Percentiles rank a stretch among this genome's conserved stretches.
Evolutionary conservation across 2,113 vertebrate genomes (phyloP).

Genomic region (Erythrolamprus reginae): DNA sequence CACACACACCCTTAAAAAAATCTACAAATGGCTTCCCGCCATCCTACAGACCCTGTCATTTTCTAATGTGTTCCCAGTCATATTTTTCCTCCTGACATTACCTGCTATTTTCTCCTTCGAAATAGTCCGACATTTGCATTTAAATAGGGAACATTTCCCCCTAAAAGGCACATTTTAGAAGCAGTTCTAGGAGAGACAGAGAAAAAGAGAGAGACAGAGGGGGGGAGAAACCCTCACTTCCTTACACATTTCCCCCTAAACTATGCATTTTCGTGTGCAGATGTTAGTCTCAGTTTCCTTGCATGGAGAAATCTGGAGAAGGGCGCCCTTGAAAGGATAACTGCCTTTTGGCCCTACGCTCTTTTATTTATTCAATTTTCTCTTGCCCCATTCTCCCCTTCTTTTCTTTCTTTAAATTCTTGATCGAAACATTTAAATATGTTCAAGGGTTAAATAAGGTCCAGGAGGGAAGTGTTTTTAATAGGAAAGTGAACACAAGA

Average conservation of each 20-base stretch:
- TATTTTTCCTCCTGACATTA: background rate
- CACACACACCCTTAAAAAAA: no score
- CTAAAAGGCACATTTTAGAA: background rate
- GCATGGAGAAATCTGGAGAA: background rate
- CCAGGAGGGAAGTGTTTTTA: no score
- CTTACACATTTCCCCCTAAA: background rate
- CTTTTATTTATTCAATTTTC: no score
- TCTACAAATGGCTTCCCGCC: background rate
- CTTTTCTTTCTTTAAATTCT: no score
- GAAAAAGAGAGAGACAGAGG: no score
- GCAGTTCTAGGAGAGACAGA: background rate
- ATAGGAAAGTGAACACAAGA: no score
- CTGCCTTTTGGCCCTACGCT: background rate
- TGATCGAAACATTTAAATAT: no score
- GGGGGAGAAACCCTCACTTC: background rate
- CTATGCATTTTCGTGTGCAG: background rate
- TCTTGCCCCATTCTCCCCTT: no score
- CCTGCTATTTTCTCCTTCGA: background rate
- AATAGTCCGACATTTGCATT: background rate
- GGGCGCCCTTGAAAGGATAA: background rate
- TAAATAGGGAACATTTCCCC: background rate
- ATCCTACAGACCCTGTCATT: background rate
- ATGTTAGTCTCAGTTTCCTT: no score
- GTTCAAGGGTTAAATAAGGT: no score
- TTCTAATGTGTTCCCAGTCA: background rate